Conservation (phyloP, 1,140 invertebrate genomes). For the Phocides pigmalion region DNA sequence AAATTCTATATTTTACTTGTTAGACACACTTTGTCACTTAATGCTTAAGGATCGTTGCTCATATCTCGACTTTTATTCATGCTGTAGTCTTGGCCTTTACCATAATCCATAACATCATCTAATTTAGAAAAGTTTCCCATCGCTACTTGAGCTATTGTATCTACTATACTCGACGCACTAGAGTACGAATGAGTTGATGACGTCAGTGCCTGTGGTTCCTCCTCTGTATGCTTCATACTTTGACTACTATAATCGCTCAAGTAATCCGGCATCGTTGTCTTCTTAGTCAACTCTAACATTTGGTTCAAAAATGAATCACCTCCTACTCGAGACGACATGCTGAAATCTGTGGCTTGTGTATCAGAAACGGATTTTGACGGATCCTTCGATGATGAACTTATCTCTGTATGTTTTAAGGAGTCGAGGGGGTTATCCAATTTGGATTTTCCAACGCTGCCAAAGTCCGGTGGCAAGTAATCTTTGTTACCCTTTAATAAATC, state of each 20-base stretch:
- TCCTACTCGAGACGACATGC: constrained; percentile 66
- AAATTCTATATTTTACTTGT: too few relatives aligned
- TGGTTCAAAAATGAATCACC: constrained; percentile 80
- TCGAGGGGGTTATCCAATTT: constrained; percentile 66
- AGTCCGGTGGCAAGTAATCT: constrained; percentile 81
- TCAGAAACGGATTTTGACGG: constrained; percentile 59
- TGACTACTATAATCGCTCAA: constrained; percentile 66
- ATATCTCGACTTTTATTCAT: constrained; percentile 48
- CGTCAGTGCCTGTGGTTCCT: constrained; percentile 63
- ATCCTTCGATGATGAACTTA: constrained; percentile 58
- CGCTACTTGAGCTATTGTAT: constrained; percentile 74
- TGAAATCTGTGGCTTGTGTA: constrained; percentile 63
- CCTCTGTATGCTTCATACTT: constrained; percentile 72
- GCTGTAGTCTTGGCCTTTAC: constrained; percentile 71
- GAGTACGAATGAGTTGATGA: constrained; percentile 70
- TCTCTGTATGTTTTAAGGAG: constrained; percentile 58
- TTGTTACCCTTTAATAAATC: constrained; percentile 77
- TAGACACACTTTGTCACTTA: too few relatives aligned
- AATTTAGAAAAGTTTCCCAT: constrained; percentile 74
- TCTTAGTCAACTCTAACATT: constrained; percentile 81
- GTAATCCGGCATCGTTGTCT: constrained; percentile 80
- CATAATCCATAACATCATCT: constrained; percentile 69
- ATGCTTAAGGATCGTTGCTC: constrained; percentile 57
- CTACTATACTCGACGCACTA: constrained; percentile 69
- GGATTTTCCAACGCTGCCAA: constrained; percentile 73